Evolutionary conservation across 2,888 invertebrate species (phyloP), one percentile per base, ranked within the genome.

Genomic region (Agrochola lota): DNA sequence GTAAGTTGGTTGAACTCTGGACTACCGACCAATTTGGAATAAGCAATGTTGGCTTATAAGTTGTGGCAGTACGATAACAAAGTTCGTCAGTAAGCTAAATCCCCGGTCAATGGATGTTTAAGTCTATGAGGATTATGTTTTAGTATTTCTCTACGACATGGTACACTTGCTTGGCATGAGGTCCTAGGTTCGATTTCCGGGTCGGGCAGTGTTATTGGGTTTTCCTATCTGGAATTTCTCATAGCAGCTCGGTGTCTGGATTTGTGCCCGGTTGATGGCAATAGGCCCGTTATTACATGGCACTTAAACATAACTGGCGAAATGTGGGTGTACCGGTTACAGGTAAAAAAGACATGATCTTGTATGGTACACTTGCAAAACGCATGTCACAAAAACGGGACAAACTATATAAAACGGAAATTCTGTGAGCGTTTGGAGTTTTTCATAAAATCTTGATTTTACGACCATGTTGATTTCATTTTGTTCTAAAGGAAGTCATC

Each of bases 21-120:
- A 73, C 43, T 26, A 15, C 5, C 35, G 12, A 74, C 60, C 73
- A 74, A 40, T 67, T 49, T 57, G 67, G 40, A 57, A 49, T 20
- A 76, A 40, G 57, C 11, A 40, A 35, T 80, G 57, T 80, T 64
- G 7, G 30, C 35, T 80, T 66, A 59, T 71, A 59, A 72, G 43
- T 78, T 80, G 49, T 43, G 72, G 52, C 64, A 17, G 43, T 43
- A 66, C 66, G 72, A 72, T 80, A 78, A 69, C 57, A 52, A 81
- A 81, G 75, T 81, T 81, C 2, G 40, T 59, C 74, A 40, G 7
- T n/a, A 46, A 74, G 46, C 17, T 30, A 40, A 49, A 81, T 81
- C 60, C 75, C 67, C 49, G 49, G 55, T 60, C 55, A 81, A 66
- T 12, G 35, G n/a, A 55, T 60, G 23, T 52, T 57, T 46, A 49